These are phyloP conservation scores for Centrocercus urophasianus DNA, from an alignment of 2,113 vertebrate species.

Conservation along the genomic window DNA sequence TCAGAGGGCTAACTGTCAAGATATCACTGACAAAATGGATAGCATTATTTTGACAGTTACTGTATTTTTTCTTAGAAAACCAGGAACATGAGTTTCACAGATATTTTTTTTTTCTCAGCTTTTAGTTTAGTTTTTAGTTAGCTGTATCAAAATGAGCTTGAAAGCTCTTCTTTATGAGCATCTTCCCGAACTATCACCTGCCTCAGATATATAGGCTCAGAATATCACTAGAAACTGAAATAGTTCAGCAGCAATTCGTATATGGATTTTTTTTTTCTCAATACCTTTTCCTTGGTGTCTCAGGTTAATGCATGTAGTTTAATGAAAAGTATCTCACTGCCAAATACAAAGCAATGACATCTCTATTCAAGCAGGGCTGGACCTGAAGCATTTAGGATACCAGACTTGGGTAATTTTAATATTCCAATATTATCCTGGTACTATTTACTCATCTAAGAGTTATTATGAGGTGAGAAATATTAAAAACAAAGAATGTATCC, in stretches of 20 bases:
- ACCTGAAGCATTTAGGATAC: background rate
- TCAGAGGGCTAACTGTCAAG: background rate
- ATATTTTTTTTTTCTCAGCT: background rate
- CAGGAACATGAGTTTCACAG: background rate
- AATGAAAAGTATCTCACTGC: background rate
- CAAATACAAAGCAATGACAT: background rate
- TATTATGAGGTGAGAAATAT: background rate
- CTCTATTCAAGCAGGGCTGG: background rate
- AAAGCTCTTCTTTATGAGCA: background rate
- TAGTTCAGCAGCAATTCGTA: background rate
- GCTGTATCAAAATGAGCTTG: background rate
- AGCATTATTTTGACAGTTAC: background rate
- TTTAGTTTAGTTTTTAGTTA: background rate
- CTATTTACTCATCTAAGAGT: background rate
- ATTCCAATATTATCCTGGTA: background rate
- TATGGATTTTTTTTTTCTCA: background rate
- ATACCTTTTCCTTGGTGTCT: background rate
- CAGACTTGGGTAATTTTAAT: background rate
- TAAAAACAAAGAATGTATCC: background rate
- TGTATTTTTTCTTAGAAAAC: background rate
- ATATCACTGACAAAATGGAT: conserved; percentile 8
- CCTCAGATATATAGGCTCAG: background rate
- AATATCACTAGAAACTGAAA: background rate
- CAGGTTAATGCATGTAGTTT: background rate
- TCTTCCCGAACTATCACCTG: background rate